phyloP scores from a whole-genome alignment of 2,797 vertebrate species.

The Anableps anableps region DNA sequence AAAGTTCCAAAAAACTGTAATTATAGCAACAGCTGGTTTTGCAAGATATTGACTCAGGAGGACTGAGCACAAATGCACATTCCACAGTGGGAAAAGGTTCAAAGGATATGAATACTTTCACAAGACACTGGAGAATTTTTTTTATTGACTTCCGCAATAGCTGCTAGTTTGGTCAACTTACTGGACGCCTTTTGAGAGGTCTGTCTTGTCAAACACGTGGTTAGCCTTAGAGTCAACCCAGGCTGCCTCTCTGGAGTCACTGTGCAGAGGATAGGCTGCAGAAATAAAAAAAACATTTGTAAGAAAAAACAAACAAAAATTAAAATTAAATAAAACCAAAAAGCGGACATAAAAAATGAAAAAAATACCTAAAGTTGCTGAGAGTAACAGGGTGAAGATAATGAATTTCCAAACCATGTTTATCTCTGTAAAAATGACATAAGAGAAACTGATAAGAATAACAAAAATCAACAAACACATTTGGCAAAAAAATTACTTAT shows the following conservation, averaged over 20 bases:
- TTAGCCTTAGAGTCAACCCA: conserved; percentile 68
- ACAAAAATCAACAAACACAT: neutral
- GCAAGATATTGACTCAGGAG: neutral
- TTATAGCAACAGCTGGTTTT: neutral
- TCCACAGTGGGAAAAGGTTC: neutral
- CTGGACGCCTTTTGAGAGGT: conserved; percentile 66
- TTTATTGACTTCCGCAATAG: neutral
- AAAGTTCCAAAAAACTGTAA: neutral
- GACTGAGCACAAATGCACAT: neutral
- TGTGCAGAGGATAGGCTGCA: conserved; percentile 72
- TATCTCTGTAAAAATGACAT: conserved; percentile 42
- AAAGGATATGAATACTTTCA: neutral
- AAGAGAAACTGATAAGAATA: conserved; percentile 32
- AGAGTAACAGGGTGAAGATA: conserved; percentile 63
- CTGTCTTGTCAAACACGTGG: conserved; percentile 72
- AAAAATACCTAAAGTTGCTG: conserved; percentile 73
- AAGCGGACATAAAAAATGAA: neutral
- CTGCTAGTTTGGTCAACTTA: conserved; percentile 60
- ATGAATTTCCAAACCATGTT: conserved; percentile 70
- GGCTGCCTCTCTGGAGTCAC: conserved; percentile 52
- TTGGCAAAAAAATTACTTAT: neutral
- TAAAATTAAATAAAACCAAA: neutral
- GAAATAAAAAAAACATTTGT: conserved; percentile 14
- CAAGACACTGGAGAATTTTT: neutral
- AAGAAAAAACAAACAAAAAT: conserved; percentile 2